phyloP scores from a whole-genome alignment of 2,797 vertebrate species.

The Steatocranus sp. region DNA sequence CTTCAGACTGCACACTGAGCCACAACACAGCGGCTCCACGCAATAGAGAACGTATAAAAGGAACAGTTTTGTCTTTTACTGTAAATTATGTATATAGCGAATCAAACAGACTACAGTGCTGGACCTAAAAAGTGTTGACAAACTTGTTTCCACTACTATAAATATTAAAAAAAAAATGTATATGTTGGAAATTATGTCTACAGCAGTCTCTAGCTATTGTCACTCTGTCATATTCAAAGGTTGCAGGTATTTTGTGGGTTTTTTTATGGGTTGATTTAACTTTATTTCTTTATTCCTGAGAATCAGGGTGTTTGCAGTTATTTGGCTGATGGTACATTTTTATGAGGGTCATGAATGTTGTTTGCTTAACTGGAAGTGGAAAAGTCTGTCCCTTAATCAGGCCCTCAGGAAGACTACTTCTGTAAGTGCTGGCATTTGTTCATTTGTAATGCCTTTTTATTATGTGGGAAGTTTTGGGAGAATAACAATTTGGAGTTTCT shows the following conservation, averaged over 20 bases:
- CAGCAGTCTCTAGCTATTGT: slow-evolving; percentile 34
- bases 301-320: slow-evolving; percentile 8
- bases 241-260: background rate
- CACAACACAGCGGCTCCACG: background rate
- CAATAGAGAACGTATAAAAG: background rate
- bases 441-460: background rate
- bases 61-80: slow-evolving; percentile 16
- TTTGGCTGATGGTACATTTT: slow-evolving; percentile 20
- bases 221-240: slow-evolving; percentile 8
- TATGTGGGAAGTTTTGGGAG: background rate
- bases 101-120: slow-evolving; percentile 5
- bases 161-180: slow-evolving; percentile 59
- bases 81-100: slow-evolving; percentile 42
- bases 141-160: slow-evolving; percentile 54
- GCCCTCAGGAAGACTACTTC: background rate
- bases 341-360: background rate
- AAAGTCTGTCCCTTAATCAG: background rate
- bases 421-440: background rate
- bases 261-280: slow-evolving; percentile 9
- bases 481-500: background rate
- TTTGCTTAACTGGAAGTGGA: slow-evolving; percentile 3
- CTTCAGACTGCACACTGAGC: slow-evolving; percentile 30
- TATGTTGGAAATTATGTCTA: slow-evolving; percentile 34
- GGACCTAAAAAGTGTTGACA: slow-evolving; percentile 40
- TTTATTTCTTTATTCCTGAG: slow-evolving; percentile 19